Base-by-base conservation (phyloP, 1,140 invertebrate species). In the Zaprionus inermis region DNA sequence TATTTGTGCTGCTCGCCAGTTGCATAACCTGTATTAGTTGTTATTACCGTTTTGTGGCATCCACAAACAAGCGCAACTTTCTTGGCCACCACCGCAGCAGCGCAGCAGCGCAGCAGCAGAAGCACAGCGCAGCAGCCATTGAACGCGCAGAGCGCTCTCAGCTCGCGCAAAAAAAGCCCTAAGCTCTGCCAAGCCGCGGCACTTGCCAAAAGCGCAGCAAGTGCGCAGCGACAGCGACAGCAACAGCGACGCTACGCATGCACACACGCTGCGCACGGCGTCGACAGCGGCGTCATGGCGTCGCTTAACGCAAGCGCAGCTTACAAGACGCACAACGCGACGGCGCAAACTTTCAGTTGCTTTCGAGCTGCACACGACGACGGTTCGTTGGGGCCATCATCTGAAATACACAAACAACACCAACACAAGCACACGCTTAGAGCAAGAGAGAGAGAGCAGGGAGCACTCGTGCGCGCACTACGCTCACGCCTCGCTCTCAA, bases 1-100 rank as follows among this genome's bases (percentile, higher is more conserved):
- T 64, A 54, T 64, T 54, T 64, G 49, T 59, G 57, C 57, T 59
- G 34, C 70, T 73, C 76, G 73, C 66, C 81, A 84, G 82, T 85
- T 86, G 82, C 82, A 86, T 88, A 86, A 86, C 82, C 82, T 86
- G 82, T 88, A 86, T 86, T 86, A 86, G 82, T 88, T 86, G 82
- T 86, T 88, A 82, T 88, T 86, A 86, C 82, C 82, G 82, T 86
- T 86, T 86, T 81, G 70, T 66, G 64, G 64, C 63, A 81, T 81
- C 66, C 54, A 58, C 51, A 56, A 68, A 58, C 56, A 46, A 67
- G 24, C 28, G 38, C 46, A 74, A 75, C 57, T 71, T 71, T 71
- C 58, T 60, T 76, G 51, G 55, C 59, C 66, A 70, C 14, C 30
- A 7, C 51, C n/a, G 22, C 58, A 60, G 22, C 58, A 60, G 38